These are phyloP conservation scores for Drosophila paranaensis DNA, from an alignment of 2,888 invertebrate genomes.

Conservation along the genomic window DNA sequence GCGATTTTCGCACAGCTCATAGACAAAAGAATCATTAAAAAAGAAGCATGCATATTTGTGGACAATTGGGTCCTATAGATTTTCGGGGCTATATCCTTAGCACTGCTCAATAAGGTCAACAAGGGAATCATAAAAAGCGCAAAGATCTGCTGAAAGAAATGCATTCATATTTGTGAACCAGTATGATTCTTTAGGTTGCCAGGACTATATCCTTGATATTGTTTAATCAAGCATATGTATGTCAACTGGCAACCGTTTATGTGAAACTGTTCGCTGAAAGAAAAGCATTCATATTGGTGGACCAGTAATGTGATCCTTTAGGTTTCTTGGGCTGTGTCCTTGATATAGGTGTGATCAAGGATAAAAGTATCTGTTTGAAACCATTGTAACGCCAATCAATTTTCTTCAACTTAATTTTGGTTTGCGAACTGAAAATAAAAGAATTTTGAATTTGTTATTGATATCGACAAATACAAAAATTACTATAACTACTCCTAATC, in stretches of 20 bases:
- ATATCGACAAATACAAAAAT: neutral
- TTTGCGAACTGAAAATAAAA: neutral
- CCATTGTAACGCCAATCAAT: neutral
- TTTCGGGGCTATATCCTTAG: neutral
- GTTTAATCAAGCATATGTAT: neutral
- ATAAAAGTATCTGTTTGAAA: neutral
- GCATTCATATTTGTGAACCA: neutral
- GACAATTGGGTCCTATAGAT: neutral
- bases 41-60: neutral
- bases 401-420: no score
- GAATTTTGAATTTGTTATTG: neutral
- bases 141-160: neutral
- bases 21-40: neutral
- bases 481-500: neutral
- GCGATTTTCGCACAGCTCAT: no score
- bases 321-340: neutral
- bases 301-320: neutral
- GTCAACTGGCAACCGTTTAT: neutral
- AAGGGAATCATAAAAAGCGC: neutral
- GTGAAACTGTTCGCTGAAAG: neutral
- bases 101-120: neutral
- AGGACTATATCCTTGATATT: constrained; percentile 1
- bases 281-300: neutral
- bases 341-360: neutral
- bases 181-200: neutral